Conservation (phyloP, 2,797 vertebrate species). For the Eupleurogrammus muticus region DNA sequence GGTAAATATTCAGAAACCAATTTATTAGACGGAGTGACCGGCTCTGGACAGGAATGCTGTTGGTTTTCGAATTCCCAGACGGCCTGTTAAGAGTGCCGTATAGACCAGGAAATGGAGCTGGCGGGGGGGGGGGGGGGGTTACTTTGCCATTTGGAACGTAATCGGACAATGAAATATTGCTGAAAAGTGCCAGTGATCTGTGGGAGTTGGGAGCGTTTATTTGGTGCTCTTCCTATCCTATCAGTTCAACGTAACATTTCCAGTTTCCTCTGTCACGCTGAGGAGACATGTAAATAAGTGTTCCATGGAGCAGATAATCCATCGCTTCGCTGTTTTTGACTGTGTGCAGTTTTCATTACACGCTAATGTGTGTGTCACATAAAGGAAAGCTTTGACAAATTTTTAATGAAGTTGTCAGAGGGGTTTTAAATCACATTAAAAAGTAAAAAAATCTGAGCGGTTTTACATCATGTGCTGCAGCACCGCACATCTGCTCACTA, state of each 20-base stretch:
- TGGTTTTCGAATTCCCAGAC: constrained; percentile 59
- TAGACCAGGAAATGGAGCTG: constrained; percentile 41
- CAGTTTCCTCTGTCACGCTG: not conserved
- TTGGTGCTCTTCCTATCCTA: not conserved
- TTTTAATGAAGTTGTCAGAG: not conserved
- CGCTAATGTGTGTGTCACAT: not conserved
- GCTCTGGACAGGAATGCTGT: constrained; percentile 48
- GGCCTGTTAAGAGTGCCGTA: constrained; percentile 39
- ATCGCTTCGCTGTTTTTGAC: not conserved
- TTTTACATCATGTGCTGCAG: constrained; percentile 5
- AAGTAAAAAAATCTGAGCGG: not conserved
- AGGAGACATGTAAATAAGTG: not conserved
- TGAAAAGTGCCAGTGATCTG: not conserved
- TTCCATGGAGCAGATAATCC: not conserved
- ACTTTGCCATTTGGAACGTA: constrained; percentile 6
- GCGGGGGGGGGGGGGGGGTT: constrained; percentile 14
- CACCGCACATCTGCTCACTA: constrained; percentile 14
- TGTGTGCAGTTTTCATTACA: not conserved
- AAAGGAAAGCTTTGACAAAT: not conserved
- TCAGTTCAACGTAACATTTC: not conserved
- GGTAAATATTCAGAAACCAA: constrained; percentile 57
- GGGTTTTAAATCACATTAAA: not conserved
- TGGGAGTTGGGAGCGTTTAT: not conserved
- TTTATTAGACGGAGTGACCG: constrained; percentile 55
- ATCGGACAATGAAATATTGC: constrained; percentile 1